Evolutionary conservation across 2,888 invertebrate species (phyloP), one percentile per base, ranked within the genome.

Genomic region (Alsophila aescularia): DNA sequence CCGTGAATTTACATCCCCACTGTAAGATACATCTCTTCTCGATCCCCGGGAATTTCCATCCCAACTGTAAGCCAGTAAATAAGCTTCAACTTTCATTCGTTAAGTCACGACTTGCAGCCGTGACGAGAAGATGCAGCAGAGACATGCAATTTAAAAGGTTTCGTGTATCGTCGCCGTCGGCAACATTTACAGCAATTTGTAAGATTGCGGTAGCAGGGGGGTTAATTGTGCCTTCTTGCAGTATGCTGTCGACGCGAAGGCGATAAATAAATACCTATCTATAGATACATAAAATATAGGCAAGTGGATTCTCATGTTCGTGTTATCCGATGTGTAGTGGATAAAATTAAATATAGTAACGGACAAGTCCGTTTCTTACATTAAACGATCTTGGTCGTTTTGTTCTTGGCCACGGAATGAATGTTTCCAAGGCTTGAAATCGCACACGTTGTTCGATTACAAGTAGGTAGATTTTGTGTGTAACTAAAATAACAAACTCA

Each of bases 141-240:
- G 79, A 84, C 79, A 75, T 78, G 85, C 83, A 87, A 88, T 87
- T 81, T 50, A 16, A 50, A 55, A 45, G 35, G 50, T 16, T 40
- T 42, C 45, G 35, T 45, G 16, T 40, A 16, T n/a, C 48, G 31
- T 79, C 81, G 84, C 87, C 83, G 71, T 74, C 72, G 84, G 83
- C 82, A 72, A 62, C 79, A 84, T 81, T 83, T 83, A 86, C 79
- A 69, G 84, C 86, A 85, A 90, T 89, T 90, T 88, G 73, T 72
- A 59, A 89, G 83, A 90, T 90, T 88, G 86, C 87, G 83, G 81
- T 79, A 73, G 81, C 85, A 78, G 75, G 79, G 75, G 51, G 62
- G 53, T 81, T 87, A 88, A 88, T 89, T 87, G 85, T 79, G 76
- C 79, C 81, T 82, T 80, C 79, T 81, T 70, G 75, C 67, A 67